Evolutionary conservation across 1,140 invertebrate species (phyloP).

Genomic region (Scylla paramamosain): DNA sequence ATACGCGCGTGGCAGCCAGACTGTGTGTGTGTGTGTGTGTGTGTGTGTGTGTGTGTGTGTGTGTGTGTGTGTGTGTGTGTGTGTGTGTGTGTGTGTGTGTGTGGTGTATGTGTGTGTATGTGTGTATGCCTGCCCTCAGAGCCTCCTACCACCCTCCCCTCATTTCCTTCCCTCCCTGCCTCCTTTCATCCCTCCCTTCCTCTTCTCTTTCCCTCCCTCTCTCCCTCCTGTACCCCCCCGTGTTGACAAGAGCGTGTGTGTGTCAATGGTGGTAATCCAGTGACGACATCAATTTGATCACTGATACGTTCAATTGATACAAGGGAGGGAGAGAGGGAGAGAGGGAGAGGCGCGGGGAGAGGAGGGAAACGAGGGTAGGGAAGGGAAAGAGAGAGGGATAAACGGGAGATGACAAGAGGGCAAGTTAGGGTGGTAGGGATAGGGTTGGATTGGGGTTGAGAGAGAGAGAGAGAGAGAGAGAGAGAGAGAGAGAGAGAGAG

Average conservation of each 20-base stretch:
- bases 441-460: background rate
- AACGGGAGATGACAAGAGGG: background rate
- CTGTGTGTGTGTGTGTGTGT: no score
- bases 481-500: constrained; percentile 22
- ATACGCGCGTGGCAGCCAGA: no score
- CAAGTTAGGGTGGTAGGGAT: background rate
- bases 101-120: no score
- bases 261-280: constrained; percentile 74
- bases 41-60: no score
- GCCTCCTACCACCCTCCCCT: constrained; percentile 1
- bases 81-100: no score
- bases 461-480: background rate
- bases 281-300: constrained; percentile 75
- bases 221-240: constrained; percentile 30
- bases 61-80: no score
- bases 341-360: background rate
- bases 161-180: background rate
- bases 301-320: constrained; percentile 76
- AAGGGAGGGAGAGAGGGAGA: constrained; percentile 42
- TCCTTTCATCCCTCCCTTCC: constrained; percentile 18
- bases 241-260: constrained; percentile 67
- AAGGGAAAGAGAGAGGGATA: background rate
- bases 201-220: constrained; percentile 32
- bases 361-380: background rate
- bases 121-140: no score